Evolutionary conservation across 2,113 vertebrate species (phyloP).

Genomic region (Cynoglossus semilaevis): DNA sequence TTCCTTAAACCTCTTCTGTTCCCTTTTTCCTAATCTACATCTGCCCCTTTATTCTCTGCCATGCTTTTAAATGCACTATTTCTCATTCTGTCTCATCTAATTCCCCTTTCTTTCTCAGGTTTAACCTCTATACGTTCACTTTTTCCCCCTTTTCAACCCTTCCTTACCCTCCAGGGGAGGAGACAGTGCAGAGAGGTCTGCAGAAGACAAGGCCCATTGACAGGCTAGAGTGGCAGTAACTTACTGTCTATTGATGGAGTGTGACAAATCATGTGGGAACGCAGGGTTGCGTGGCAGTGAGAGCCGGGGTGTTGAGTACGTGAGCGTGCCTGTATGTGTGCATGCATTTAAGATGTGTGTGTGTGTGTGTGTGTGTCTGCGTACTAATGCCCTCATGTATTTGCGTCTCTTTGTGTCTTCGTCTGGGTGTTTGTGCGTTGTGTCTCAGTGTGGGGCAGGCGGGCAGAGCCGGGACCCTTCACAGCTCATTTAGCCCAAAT

Average conservation of each 20-base stretch:
- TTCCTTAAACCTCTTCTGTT: no score
- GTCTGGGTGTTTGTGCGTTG: constrained; percentile 68
- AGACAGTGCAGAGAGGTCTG: constrained; percentile 52
- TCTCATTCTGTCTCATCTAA: constrained; percentile 4
- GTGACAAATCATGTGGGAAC: constrained; percentile 90
- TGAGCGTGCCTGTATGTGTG: constrained; percentile 73
- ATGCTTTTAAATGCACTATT: no score
- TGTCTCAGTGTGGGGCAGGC: constrained; percentile 73
- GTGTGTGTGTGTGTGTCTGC: no score
- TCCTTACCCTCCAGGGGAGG: constrained; percentile 20
- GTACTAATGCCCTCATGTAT: constrained; percentile 45
- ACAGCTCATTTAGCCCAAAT: constrained; percentile 98
- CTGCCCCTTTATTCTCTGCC: constrained; percentile 16
- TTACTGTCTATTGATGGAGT: constrained; percentile 95
- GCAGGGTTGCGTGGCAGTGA: constrained; percentile 75
- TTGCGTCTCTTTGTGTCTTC: constrained; percentile 68
- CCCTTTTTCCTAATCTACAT: no score
- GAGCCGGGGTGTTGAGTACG: constrained; percentile 63
- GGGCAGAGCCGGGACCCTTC: constrained; percentile 89
- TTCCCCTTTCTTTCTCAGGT: constrained; percentile 12
- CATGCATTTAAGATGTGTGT: constrained; percentile 44
- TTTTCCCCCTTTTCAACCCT: constrained; percentile 41
- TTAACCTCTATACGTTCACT: constrained; percentile 29
- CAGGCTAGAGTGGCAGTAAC: constrained; percentile 90
- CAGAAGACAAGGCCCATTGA: constrained; percentile 86